Percentiles rank a stretch among this genome's conserved stretches.
Conservation (phyloP, 1,140 invertebrate species). For the Drosophila subobscura region DNA sequence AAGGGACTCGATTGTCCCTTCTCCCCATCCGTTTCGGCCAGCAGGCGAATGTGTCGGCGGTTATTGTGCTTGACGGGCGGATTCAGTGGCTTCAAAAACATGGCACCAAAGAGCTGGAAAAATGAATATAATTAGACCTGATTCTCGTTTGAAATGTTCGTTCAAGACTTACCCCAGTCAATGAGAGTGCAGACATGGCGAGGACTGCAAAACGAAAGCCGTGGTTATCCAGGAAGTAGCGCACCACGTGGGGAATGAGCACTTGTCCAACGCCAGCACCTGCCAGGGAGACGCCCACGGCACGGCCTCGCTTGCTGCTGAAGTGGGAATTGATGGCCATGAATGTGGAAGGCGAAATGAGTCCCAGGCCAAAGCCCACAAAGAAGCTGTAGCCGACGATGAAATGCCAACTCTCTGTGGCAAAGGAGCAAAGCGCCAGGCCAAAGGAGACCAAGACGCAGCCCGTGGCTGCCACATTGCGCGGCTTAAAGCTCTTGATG, state of each 20-base stretch:
- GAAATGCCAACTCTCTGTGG: slow-evolving; percentile 87
- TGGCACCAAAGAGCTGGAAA: slow-evolving; percentile 76
- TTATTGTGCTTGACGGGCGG: slow-evolving; percentile 63
- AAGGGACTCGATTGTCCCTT: slow-evolving; percentile 36
- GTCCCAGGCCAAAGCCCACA: slow-evolving; percentile 85
- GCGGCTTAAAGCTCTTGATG: slow-evolving; percentile 86
- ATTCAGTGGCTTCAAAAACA: slow-evolving; percentile 67
- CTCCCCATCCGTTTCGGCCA: slow-evolving; percentile 47
- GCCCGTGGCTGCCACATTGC: slow-evolving; percentile 87
- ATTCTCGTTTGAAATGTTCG: too few relatives aligned
- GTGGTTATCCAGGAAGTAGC: slow-evolving; percentile 85
- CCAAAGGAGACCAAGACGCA: slow-evolving; percentile 86
- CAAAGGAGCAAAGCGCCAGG: slow-evolving; percentile 86
- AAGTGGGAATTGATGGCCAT: slow-evolving; percentile 90
- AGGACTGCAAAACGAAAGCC: slow-evolving; percentile 86
- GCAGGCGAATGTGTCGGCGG: slow-evolving; percentile 58
- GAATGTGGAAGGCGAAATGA: slow-evolving; percentile 88
- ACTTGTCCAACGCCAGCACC: slow-evolving; percentile 90
- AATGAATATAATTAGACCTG: neutral
- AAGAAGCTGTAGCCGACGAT: slow-evolving; percentile 88
- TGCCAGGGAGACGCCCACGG: slow-evolving; percentile 88
- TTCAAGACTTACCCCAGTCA: slow-evolving; percentile 85
- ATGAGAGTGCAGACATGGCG: slow-evolving; percentile 86
- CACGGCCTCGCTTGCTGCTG: slow-evolving; percentile 86
- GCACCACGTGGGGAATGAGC: slow-evolving; percentile 88